phyloP scores from a whole-genome alignment of 2,888 invertebrate genomes.

The Phortica okadai region DNA sequence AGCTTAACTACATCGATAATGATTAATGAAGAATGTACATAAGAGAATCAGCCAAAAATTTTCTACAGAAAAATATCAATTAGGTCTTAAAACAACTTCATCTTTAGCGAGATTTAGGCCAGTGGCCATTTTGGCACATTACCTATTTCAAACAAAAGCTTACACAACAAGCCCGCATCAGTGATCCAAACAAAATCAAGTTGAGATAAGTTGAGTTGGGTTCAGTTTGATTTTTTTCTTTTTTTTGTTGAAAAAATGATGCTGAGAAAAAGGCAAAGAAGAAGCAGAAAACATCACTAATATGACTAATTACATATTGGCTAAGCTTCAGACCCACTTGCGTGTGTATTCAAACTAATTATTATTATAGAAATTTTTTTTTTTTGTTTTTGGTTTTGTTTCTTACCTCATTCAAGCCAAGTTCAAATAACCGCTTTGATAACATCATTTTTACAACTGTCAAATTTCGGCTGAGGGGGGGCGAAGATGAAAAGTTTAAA shows the following conservation, averaged over 20 bases:
- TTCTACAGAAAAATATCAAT: constrained; percentile 1
- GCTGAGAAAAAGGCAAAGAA: background rate
- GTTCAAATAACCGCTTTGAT: constrained; percentile 11
- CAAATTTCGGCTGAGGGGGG: background rate
- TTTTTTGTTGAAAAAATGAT: too few relatives aligned
- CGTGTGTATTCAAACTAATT: background rate
- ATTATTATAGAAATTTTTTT: background rate
- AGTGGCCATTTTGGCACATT: constrained; percentile 26
- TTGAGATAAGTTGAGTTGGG: background rate
- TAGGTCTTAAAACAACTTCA: constrained; percentile 28
- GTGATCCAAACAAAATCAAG: background rate
- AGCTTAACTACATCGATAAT: constrained; percentile 2
- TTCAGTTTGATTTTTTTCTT: too few relatives aligned
- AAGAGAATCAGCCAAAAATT: constrained; percentile 7
- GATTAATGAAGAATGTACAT: constrained; percentile 21
- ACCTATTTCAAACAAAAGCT: background rate
- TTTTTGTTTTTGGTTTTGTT: too few relatives aligned
- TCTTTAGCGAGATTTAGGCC: constrained; percentile 8
- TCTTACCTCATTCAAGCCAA: background rate
- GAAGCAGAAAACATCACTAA: constrained; percentile 13
- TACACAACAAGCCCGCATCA: constrained; percentile 1
- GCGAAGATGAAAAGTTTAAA: too few relatives aligned
- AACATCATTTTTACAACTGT: constrained; percentile 26
- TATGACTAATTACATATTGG: constrained; percentile 10
- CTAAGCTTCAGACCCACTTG: background rate